Evolutionary conservation across 2,888 invertebrate species (phyloP).

Genomic region (Pandemis heparana): DNA sequence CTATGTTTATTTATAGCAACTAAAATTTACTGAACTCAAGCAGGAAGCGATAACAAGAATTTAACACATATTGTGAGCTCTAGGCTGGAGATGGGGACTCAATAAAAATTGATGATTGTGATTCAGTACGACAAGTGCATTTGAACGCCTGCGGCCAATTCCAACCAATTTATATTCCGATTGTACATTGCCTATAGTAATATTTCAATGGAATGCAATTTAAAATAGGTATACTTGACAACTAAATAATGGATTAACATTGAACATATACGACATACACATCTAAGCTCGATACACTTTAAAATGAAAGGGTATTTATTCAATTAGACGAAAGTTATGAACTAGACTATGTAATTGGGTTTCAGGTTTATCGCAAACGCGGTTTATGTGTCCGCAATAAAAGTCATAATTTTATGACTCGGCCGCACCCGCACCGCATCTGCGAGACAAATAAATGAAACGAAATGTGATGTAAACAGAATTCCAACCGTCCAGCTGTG

Average conservation of each 20-base stretch:
- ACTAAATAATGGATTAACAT: conserved; percentile 14
- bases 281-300: conserved; percentile 33
- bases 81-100: conserved; percentile 28
- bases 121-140: conserved; percentile 50
- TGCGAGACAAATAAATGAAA: conserved; percentile 24
- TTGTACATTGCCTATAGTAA: conserved; percentile 54
- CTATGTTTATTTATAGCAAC: no score
- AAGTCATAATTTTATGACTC: conserved; percentile 8
- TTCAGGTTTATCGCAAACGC: conserved; percentile 13
- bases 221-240: conserved; percentile 46
- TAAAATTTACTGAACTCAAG: neutral
- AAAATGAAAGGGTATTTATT: conserved; percentile 43
- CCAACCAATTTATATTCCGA: conserved; percentile 64
- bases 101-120: conserved; percentile 60
- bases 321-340: neutral
- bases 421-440: conserved; percentile 7
- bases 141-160: conserved; percentile 59
- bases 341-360: neutral
- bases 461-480: conserved; percentile 53
- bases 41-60: conserved; percentile 16
- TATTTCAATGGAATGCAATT: conserved; percentile 58
- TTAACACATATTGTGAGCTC: conserved; percentile 28
- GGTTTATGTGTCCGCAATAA: neutral
- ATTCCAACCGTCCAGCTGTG: conserved; percentile 50
- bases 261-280: neutral